Evolutionary conservation across 2,888 invertebrate genomes (phyloP).

Genomic region (Laspeyria flexula): DNA sequence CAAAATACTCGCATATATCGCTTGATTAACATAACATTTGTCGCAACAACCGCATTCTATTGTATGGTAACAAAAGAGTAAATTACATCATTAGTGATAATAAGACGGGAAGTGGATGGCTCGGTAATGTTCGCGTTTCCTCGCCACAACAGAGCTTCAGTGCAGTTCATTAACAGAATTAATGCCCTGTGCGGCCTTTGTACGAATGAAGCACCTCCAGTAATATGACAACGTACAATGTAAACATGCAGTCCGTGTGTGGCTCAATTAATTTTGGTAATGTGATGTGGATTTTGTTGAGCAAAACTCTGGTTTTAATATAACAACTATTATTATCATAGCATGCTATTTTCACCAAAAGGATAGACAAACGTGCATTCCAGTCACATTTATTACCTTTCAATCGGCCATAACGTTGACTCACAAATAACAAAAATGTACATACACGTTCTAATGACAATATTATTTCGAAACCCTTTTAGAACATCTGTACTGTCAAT

Average conservation of each 20-base stretch:
- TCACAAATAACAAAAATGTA: too few relatives aligned
- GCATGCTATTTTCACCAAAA: too few relatives aligned
- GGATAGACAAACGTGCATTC: too few relatives aligned
- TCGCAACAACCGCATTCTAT: slow-evolving; percentile 25
- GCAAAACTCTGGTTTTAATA: too few relatives aligned
- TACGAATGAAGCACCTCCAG: slow-evolving; percentile 19
- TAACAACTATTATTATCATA: too few relatives aligned
- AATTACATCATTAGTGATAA: slow-evolving; percentile 45
- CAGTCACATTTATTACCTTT: too few relatives aligned
- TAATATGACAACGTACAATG: slow-evolving; percentile 6
- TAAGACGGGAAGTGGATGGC: slow-evolving; percentile 44
- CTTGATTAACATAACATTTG: slow-evolving; percentile 23
- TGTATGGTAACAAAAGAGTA: slow-evolving; percentile 42
- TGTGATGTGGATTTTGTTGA: neutral
- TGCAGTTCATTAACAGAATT: slow-evolving; percentile 54
- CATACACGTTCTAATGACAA: too few relatives aligned
- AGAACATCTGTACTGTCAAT: too few relatives aligned
- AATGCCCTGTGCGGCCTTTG: slow-evolving; percentile 44
- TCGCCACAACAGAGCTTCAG: slow-evolving; percentile 32
- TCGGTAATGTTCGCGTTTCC: slow-evolving; percentile 38
- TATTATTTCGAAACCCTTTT: too few relatives aligned
- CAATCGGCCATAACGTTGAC: too few relatives aligned
- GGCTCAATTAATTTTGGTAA: neutral
- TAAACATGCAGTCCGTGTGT: slow-evolving; percentile 2
- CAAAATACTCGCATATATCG: slow-evolving; percentile 3